phyloP scores from a whole-genome alignment of 2,888 invertebrate species.

The Corythucha ciliata region DNA sequence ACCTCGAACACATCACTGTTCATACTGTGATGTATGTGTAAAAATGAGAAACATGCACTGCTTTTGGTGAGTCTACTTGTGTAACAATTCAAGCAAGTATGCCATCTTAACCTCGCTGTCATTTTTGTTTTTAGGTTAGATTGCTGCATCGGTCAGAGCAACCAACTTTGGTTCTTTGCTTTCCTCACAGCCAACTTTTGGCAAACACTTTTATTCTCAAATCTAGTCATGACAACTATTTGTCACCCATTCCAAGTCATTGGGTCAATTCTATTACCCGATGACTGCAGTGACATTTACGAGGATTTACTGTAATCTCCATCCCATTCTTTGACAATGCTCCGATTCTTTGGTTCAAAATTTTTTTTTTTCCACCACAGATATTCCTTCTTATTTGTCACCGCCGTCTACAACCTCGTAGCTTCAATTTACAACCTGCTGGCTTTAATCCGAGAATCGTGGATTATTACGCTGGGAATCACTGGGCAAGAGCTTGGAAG shows the following conservation, averaged over 20 bases:
- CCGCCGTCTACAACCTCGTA: slow-evolving; percentile 45
- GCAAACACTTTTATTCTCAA: slow-evolving; percentile 62
- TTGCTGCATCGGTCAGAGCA: slow-evolving; percentile 72
- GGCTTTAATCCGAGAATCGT: slow-evolving; percentile 42
- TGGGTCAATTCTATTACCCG: slow-evolving; percentile 62
- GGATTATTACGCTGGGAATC: slow-evolving; percentile 45
- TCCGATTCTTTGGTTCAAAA: not conserved
- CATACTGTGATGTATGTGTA: slow-evolving; percentile 71
- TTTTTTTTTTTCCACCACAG: slow-evolving; percentile 39
- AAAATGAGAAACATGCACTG: slow-evolving; percentile 70
- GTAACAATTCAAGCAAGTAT: not conserved
- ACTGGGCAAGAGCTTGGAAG: slow-evolving; percentile 46
- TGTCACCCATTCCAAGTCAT: slow-evolving; percentile 67
- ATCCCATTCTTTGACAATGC: not conserved
- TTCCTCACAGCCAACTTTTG: slow-evolving; percentile 56
- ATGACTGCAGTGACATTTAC: slow-evolving; percentile 77
- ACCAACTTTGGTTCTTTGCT: slow-evolving; percentile 63
- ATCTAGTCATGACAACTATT: slow-evolving; percentile 75
- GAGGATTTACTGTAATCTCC: slow-evolving; percentile 64
- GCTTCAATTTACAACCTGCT: slow-evolving; percentile 41
- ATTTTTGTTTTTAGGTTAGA: slow-evolving; percentile 53
- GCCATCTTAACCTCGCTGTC: not conserved
- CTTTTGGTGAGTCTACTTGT: slow-evolving; percentile 62
- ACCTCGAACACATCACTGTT: slow-evolving; percentile 69
- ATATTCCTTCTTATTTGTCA: slow-evolving; percentile 49